Conservation (phyloP, 1,140 invertebrate genomes). For the Drosophila sturtevanti region DNA sequence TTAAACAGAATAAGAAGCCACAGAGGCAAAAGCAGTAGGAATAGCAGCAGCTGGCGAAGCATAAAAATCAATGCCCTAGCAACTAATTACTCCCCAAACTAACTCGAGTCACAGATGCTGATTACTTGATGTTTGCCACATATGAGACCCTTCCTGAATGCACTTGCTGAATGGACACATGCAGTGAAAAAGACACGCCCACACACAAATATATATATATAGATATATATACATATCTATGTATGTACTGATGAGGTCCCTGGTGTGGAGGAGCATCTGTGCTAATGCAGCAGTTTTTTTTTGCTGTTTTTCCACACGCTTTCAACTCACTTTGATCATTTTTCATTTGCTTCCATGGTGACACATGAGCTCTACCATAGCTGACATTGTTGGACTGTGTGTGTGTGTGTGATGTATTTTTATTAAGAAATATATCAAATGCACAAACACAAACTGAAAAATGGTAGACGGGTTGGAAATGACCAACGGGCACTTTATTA, state of each 20-base stretch:
- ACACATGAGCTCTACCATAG: constrained; percentile 62
- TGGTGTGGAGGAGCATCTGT: constrained; percentile 51
- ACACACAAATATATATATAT: constrained; percentile 33
- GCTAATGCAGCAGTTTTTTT: constrained; percentile 56
- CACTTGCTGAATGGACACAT: constrained; percentile 68
- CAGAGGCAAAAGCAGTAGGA: constrained; percentile 25
- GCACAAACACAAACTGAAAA: constrained; percentile 49
- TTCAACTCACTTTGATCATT: constrained; percentile 74
- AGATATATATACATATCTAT: constrained; percentile 50
- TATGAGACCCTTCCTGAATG: constrained; percentile 41
- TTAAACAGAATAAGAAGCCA: constrained; percentile 46
- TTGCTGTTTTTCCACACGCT: constrained; percentile 45
- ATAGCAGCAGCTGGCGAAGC: constrained; percentile 27
- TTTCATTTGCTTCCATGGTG: constrained; percentile 64
- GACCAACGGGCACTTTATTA: constrained; percentile 59
- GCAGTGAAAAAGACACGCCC: constrained; percentile 31
- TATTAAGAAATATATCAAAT: constrained; percentile 79
- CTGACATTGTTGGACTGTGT: constrained; percentile 15
- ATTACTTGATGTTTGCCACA: constrained; percentile 58
- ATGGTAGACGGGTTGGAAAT: constrained; percentile 10
- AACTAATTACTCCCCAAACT: constrained; percentile 68
- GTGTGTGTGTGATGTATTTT: constrained; percentile 67
- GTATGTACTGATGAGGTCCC: constrained; percentile 72
- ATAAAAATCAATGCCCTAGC: constrained; percentile 74
- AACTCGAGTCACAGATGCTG: constrained; percentile 43